phyloP scores from a whole-genome alignment of 37 sponge, comb jelly and placozoan species.

The Chondrosia reniformis region DNA sequence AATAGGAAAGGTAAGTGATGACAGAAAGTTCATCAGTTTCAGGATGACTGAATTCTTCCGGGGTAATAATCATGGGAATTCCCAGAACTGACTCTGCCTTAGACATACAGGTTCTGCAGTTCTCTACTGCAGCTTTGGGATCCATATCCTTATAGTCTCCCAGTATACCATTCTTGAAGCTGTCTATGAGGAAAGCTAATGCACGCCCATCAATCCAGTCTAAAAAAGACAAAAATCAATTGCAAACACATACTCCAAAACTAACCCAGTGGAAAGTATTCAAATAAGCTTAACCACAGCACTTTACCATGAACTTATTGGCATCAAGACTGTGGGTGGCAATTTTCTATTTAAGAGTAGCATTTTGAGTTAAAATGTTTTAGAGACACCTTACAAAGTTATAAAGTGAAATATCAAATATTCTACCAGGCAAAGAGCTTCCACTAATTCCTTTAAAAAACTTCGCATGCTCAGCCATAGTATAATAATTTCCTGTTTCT shows the following conservation, averaged over 20 bases:
- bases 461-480: no score
- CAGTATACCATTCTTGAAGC: conserved; percentile 64
- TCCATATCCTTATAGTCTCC: conserved; percentile 68
- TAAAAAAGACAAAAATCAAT: not conserved
- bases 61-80: conserved; percentile 66
- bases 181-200: conserved; percentile 85
- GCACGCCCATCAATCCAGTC: conserved; percentile 90
- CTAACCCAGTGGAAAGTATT: no score
- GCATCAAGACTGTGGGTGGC: no score
- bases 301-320: no score
- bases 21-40: conserved; percentile 80
- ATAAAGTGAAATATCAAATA: no score
- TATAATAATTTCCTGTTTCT: no score
- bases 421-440: no score
- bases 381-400: no score
- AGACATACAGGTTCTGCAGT: conserved; percentile 75
- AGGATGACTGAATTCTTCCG: conserved; percentile 59
- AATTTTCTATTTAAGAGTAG: no score
- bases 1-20: conserved; percentile 87
- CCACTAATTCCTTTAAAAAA: no score
- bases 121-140: conserved; percentile 36
- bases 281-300: no score
- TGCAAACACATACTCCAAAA: not conserved
- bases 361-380: no score
- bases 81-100: conserved; percentile 71